Base-by-base conservation (phyloP, 2,888 invertebrate genomes). In the Chrysolina oricalcia region DNA sequence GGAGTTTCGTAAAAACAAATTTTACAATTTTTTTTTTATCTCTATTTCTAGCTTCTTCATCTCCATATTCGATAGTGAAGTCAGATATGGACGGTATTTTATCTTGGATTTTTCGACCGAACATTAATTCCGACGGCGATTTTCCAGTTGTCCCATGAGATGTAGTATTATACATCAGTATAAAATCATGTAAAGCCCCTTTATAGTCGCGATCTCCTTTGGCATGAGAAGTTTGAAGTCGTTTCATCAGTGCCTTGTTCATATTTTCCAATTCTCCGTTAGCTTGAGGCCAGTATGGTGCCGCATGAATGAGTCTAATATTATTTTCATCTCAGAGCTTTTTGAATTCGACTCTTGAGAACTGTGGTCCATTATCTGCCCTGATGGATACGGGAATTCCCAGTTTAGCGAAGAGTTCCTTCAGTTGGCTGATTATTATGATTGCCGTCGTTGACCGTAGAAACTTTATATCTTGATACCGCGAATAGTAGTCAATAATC, bases 221-320 rank as follows among this genome's bases (percentile, higher is more conserved):
- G 0, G 66, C 56, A 46, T 78, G 74, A 41, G 40, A 43, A 19
- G 74, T 78, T 65, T 75, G 80, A 15, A 78, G 62, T 21, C 72
- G 53, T 53, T 86, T 85, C 27, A 83, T 40, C n/a, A 80, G 74
- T 9, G 85, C 77, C 35, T 73, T 80, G 72, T 84, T 85, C 72
- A 82, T 82, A 41, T 81, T 80, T 66, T 85, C 85, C 0, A 84
- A 84, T 68, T 81, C 82, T n/a, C 83, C 83, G 76, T 86, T 86
- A 41, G 82, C 79, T 59, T 81, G 78, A 9, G 80, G 76, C 79
- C 79, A 80, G 40, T 78, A 80, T 9, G 79, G 76, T 23, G 75
- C 76, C 11, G 79, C 76, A 10, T 70, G 67, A 21, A 79, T 70
- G 0, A 79, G 19, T 4, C 65, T 41, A 43, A 80, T 79, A 43